These are phyloP conservation scores for Hiodon tergisus DNA, from an alignment of 2,113 vertebrate species.

Conservation along the genomic window DNA sequence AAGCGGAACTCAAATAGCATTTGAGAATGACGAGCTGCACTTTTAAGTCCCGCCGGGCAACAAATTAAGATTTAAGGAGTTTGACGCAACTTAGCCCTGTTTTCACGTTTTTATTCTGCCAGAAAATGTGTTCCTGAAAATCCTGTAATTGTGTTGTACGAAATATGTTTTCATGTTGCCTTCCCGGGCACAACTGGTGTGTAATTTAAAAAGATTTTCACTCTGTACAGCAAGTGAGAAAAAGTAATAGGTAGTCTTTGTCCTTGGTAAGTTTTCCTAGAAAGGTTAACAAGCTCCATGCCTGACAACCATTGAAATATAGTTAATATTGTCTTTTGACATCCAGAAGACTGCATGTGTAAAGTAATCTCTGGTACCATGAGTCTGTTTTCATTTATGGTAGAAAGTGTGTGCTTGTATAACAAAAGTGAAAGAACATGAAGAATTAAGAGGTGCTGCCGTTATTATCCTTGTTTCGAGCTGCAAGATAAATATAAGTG, in stretches of 20 bases:
- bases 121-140: conserved; percentile 3
- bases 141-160: conserved; percentile 3
- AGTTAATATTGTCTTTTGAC: background rate
- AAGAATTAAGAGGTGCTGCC: too few species aligned
- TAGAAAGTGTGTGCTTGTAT: too few species aligned
- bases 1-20: background rate
- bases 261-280: conserved; percentile 2
- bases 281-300: background rate
- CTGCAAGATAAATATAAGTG: too few species aligned
- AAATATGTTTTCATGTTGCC: background rate
- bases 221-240: background rate
- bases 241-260: background rate
- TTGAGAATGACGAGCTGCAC: background rate
- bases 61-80: conserved; percentile 1
- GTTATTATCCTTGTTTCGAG: too few species aligned
- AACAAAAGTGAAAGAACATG: too few species aligned
- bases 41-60: background rate
- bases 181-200: background rate
- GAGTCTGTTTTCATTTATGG: too few species aligned
- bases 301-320: background rate
- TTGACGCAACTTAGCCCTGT: background rate
- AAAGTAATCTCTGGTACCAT: too few species aligned
- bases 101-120: background rate
- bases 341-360: too few species aligned
- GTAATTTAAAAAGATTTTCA: background rate